Conservation (phyloP, 2,888 invertebrate species). For the Eupithecia subumbrata region DNA sequence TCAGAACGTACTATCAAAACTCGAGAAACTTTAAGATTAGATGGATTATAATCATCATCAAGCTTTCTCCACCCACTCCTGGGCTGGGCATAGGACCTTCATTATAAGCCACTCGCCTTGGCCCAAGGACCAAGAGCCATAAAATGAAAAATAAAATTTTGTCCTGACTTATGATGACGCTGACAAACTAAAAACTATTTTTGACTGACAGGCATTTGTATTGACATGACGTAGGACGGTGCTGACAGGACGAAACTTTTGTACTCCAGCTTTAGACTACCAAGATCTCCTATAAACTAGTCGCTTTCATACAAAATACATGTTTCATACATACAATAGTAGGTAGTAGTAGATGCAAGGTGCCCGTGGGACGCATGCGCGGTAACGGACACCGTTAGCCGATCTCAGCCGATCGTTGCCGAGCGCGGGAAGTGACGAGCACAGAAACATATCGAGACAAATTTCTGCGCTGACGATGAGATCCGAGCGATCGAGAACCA, state of each 20-base stretch:
- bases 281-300: not conserved
- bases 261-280: too few relatives aligned
- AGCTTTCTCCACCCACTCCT: not conserved
- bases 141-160: too few relatives aligned
- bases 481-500: not conserved
- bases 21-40: too few relatives aligned
- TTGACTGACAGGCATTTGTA: too few relatives aligned
- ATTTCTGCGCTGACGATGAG: not conserved
- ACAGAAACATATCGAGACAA: too few relatives aligned
- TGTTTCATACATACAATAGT: not conserved
- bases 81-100: not conserved
- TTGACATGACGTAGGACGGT: too few relatives aligned
- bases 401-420: not conserved
- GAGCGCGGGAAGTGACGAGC: not conserved
- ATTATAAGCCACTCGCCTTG: not conserved
- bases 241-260: not conserved
- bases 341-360: not conserved
- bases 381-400: constrained; percentile 10
- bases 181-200: not conserved
- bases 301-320: not conserved
- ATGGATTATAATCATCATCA: too few relatives aligned
- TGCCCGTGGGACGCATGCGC: constrained; percentile 4
- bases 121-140: not conserved
- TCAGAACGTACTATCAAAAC: too few relatives aligned
- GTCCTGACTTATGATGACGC: too few relatives aligned